These are phyloP conservation scores for Oreochromis tanganicae DNA, from an alignment of 2,113 vertebrate species.

Conservation along the genomic window DNA sequence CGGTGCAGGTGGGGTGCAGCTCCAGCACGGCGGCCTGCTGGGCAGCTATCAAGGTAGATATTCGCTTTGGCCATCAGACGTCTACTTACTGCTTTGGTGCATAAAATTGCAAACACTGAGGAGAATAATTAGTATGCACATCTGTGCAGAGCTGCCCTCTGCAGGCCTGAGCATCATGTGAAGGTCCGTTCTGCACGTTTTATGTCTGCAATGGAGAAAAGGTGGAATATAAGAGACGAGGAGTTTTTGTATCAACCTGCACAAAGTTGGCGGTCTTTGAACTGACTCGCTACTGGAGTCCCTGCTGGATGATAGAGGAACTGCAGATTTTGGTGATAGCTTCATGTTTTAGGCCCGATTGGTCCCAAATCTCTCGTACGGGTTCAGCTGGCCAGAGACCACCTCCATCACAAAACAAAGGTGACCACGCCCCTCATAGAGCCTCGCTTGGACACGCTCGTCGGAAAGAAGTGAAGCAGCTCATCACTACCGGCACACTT, in stretches of 20 bases:
- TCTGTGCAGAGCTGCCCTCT: background rate
- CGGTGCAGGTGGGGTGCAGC: constrained; percentile 20
- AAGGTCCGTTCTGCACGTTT: background rate
- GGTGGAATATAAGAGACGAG: accelerated
- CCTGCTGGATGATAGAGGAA: accelerated
- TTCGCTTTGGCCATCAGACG: background rate
- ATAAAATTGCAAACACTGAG: background rate
- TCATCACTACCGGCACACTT: no score
- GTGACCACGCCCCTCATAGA: background rate
- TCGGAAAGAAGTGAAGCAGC: no score
- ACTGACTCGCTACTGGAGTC: background rate
- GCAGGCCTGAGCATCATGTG: background rate
- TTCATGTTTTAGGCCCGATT: background rate
- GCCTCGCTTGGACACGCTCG: no score
- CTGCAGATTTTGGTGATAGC: background rate
- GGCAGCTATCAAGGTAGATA: constrained; percentile 19
- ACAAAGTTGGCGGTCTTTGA: background rate
- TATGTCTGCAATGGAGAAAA: background rate
- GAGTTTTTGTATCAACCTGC: background rate
- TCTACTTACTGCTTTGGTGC: background rate
- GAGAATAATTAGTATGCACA: background rate
- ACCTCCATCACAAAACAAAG: background rate
- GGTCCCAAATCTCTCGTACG: background rate
- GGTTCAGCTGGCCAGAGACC: background rate
- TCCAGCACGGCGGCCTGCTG: constrained; percentile 17